These are phyloP conservation scores for Nemotelus nigrinus DNA, from an alignment of 2,888 invertebrate species.

Conservation along the genomic window DNA sequence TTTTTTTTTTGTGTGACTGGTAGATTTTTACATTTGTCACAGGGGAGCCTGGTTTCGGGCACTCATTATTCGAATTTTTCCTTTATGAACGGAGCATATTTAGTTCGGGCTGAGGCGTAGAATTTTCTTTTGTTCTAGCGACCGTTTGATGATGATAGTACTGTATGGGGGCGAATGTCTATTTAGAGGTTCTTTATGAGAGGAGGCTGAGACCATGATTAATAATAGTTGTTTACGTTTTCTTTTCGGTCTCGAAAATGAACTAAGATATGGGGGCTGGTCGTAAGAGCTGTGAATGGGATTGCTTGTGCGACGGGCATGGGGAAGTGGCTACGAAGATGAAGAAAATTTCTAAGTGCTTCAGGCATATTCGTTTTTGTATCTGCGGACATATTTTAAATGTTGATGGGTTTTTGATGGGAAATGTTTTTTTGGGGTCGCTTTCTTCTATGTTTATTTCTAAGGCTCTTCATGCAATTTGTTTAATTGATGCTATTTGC, in stretches of 20 bases:
- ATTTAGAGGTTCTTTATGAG: neutral
- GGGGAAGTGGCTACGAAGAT: no score
- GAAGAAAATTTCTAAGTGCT: no score
- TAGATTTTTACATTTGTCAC: neutral
- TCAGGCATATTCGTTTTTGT: no score
- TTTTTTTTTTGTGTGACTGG: neutral
- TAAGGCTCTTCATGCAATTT: no score
- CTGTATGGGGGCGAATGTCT: neutral
- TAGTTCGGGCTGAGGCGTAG: neutral
- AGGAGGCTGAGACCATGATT: slow-evolving; percentile 19
- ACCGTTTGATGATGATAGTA: neutral
- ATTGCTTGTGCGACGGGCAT: neutral
- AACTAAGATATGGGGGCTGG: neutral
- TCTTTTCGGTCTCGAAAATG: neutral
- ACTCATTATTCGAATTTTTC: slow-evolving; percentile 7
- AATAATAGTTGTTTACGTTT: slow-evolving; percentile 32
- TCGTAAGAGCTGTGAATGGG: neutral
- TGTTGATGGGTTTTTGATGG: no score
- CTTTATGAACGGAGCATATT: slow-evolving; percentile 15
- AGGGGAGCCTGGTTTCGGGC: neutral
- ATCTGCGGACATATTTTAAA: no score
- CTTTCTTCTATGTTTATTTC: no score
- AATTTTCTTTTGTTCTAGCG: slow-evolving; percentile 10
- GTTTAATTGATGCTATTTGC: no score
- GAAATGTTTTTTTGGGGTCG: no score